Base-by-base conservation (phyloP, 2,113 vertebrate species). In the Carassius carassius region DNA sequence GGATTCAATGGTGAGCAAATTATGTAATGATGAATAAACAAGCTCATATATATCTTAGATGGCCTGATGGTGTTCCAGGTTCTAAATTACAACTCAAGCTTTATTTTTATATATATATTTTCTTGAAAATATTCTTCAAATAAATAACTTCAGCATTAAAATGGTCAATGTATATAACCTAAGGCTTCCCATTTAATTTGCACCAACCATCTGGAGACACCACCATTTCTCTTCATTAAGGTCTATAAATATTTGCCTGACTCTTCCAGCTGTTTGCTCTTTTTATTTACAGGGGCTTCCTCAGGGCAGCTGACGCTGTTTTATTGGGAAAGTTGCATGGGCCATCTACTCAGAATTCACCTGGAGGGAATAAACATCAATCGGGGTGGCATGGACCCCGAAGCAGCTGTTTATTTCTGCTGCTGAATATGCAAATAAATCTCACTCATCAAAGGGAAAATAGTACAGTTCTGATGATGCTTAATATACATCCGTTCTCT, bases 361-460 rank as follows among this genome's bases (percentile, higher is more conserved):
- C 51, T 47, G 23, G 25, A 35, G 54, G 23, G 44, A 23, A 19
- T 69, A 72, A 49, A 77, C 80, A 83, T 82, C 80, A 86, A n/a
- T 58, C 23, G 2, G 16, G 10, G 23, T 17, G 41, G 63, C n/a
- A 75, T 25, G 62, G 62, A 41, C 73, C 69, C 69, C 85, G 60
- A 65, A 69, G 19, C 85, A 86, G 16, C 85, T 78, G 80, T 44
- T 78, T 19, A 54, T 44, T 78, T 69, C 75, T 85, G 63, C 44
- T 56, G 32, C 19, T 81, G 78, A 81, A 81, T 69, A 69, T 69
- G 62, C 44, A 69, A 35, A 29, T 79, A 85, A 60, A 79, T 29
- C 76, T 79, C 44, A 29, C 8, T 67, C 56, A 58, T 78, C 83
- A 67, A 25, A 79, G 47, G 4, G 60, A 25, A 79, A 49, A 69